Conservation (phyloP, 2,113 vertebrate genomes). For the Dipodomys ordii region DNA sequence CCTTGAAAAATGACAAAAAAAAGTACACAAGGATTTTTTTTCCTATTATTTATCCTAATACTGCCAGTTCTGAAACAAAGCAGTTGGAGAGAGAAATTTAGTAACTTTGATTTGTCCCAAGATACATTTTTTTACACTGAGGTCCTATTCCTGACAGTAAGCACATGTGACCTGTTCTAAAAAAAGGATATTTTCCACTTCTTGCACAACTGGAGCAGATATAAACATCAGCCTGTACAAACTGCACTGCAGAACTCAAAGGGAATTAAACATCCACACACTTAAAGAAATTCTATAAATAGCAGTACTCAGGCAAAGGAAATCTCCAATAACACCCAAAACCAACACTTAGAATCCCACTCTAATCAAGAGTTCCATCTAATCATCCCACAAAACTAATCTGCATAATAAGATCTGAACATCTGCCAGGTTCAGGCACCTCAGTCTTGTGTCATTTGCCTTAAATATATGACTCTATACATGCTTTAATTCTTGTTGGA, state of each 20-base stretch:
- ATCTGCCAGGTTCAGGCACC: conserved; percentile 74
- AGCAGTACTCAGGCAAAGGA: conserved; percentile 83
- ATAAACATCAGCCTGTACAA: conserved; percentile 89
- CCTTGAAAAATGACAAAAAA: conserved; percentile 59
- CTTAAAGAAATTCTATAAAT: conserved; percentile 85
- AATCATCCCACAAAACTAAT: conserved; percentile 83
- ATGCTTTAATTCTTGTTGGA: not conserved
- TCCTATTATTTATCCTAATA: conserved; percentile 76
- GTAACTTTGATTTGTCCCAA: conserved; percentile 89
- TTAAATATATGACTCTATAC: not conserved
- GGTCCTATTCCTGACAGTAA: conserved; percentile 87
- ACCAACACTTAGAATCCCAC: conserved; percentile 75
- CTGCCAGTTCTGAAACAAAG: conserved; percentile 81
- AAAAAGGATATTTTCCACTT: conserved; percentile 93
- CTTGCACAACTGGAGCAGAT: conserved; percentile 92
- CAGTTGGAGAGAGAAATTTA: conserved; percentile 82
- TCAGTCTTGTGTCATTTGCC: conserved; percentile 45
- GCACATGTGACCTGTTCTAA: conserved; percentile 92
- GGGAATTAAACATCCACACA: conserved; percentile 78
- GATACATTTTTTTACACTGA: conserved; percentile 85
- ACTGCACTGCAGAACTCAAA: conserved; percentile 86
- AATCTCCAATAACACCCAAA: conserved; percentile 81
- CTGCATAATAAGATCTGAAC: conserved; percentile 82
- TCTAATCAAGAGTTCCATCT: conserved; percentile 83
- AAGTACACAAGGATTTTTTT: conserved; percentile 34